Base-by-base conservation (phyloP, 2,113 vertebrate genomes). In the Pelvicachromis taeniatus region DNA sequence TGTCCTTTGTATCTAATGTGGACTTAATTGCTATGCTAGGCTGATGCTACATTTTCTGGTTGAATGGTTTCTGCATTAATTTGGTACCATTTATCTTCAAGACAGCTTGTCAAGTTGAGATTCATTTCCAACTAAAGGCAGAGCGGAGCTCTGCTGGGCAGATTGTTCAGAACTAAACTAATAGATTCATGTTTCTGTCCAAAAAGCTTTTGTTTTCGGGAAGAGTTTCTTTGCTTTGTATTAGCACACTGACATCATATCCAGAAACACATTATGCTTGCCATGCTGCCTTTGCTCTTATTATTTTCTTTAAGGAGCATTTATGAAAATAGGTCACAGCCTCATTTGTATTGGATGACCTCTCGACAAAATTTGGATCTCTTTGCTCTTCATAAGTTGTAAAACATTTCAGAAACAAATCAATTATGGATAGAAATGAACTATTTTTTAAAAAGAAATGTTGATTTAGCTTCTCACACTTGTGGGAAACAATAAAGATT, bases 101-200 rank as follows among this genome's bases (percentile, higher is more conserved):
- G 91, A 91, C 90, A 85, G 88, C 88, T 87, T 90, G 88, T 89
- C 92, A 90, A 83, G 81, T 78, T 38, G 17, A 86, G 83, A 88
- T 88, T 79, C 61, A 56, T 81, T 88, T 88, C 83, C 70, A 91
- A 83, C 52, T 82, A 87, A 87, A 83, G 75, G 82, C 68, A 73
- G 59, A 79, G 45, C 17, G 12, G 73, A 83, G 81, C 53, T 84
- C 56, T 26, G 77, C 48, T 82, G 78, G 88, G 65, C 50, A 81
- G 82, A 88, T 31, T 78, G 33, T 78, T 75, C 77, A 38, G 40
- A 80, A 75, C 75, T 65, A 29, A 77, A 88, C 77, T 80, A 86
- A 88, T 77, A 85, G 84, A 86, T 92, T 83, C 65, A 54, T 80
- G 29, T 50, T 85, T 82, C 48, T 78, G 52, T 87, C 87, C 73